phyloP scores from a whole-genome alignment of 2,797 vertebrate species.

The Squalus acanthias region DNA sequence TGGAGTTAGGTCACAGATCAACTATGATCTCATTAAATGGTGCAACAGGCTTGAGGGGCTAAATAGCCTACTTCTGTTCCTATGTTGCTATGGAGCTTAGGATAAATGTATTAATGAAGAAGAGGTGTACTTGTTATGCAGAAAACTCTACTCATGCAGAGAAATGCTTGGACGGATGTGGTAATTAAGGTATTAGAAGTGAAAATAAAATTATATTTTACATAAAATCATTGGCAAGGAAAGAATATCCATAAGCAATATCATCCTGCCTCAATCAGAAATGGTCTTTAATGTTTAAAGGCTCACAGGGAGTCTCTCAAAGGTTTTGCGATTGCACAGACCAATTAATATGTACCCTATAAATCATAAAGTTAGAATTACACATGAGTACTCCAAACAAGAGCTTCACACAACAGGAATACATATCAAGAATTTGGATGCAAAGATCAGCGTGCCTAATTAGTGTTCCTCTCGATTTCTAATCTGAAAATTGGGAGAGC shows the following conservation, averaged over 20 bases:
- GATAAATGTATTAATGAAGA: background rate
- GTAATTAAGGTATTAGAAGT: too few relatives aligned
- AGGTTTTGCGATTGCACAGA: background rate
- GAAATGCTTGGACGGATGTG: background rate
- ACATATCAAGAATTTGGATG: background rate
- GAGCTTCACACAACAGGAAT: background rate
- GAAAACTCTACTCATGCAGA: background rate
- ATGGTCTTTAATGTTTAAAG: background rate
- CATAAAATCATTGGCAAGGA: background rate
- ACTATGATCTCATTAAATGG: too few relatives aligned
- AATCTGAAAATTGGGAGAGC: background rate
- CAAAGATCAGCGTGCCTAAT: background rate
- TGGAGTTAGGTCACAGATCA: too few relatives aligned
- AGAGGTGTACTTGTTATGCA: background rate
- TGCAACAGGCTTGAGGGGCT: too few relatives aligned
- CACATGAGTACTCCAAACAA: background rate
- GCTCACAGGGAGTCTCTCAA: too few relatives aligned
- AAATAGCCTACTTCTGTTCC: too few relatives aligned
- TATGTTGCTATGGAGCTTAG: background rate
- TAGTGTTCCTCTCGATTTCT: background rate
- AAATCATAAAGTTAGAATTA: background rate
- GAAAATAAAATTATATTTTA: background rate
- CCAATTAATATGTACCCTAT: background rate
- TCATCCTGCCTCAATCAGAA: background rate
- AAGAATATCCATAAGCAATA: background rate